Evolutionary conservation across 2,888 invertebrate species (phyloP), one percentile per base, ranked within the genome.

Genomic region (Leptinotarsa tumamoca): DNA sequence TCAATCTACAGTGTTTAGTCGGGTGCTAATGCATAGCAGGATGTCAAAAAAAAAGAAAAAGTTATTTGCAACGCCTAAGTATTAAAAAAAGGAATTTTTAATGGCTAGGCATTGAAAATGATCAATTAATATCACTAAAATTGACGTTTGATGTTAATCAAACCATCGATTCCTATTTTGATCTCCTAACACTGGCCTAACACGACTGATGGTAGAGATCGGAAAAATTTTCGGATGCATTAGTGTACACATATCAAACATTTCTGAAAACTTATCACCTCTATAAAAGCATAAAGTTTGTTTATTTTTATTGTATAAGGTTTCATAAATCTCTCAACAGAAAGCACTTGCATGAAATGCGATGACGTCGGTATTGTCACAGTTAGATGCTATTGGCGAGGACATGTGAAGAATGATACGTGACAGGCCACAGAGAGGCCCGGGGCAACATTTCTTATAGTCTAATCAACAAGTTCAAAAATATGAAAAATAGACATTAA

Each of bases 321-420:
- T 71, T 66, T 43, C 66, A 66, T 71, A 71, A 71, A 71, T 71
- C 67, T 66, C 15, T 71, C 49, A 71, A 61, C 63, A 66, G 27
- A 7, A 13, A 51, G 27, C 51, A 66, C 33, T 66, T 52, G 66
- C 33, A 58, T 63, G 63, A 33, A 43, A 33, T 43, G 33, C 33
- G 63, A 63, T 63, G 63, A 63, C 43, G 63, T 27, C 17, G 43
- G 10, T 14, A 63, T 63, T 43, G 63, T 63, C 63, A 63, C 63
- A 63, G 17, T 17, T 43, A 27, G 17, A 15, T 33, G 33, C n/a
- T 14, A 18, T 58, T 58, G 58, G 10, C 58, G 18, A 21, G 58
- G 5, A 33, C 58, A 58, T 18, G 21, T 21, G 3, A 10, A 18
- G 56, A 58, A 21, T 58, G 56, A 58, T 14, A 13, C 7, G 21